Conservation (phyloP, 2,888 invertebrate species). For the Caenorhabditis sp. region DNA sequence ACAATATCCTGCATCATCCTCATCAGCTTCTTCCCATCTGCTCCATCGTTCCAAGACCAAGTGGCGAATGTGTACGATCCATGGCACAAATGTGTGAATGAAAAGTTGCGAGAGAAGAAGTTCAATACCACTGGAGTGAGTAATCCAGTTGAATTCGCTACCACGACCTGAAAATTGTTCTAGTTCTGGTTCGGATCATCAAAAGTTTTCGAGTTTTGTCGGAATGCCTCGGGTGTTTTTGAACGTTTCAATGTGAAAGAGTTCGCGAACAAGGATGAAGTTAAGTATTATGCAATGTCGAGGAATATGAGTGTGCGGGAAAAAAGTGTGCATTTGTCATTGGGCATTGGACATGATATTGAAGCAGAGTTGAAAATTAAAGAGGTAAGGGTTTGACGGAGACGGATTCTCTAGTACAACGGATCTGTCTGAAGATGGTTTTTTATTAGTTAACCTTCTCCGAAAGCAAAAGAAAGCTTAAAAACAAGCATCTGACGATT, state of each 20-base stretch:
- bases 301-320: not conserved
- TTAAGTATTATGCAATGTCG: not conserved
- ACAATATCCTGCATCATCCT: no score
- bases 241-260: not conserved
- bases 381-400: not conserved
- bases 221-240: not conserved
- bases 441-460: no score
- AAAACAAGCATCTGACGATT: no score
- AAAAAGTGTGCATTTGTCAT: not conserved
- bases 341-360: not conserved
- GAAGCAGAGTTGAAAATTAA: slow-evolving; percentile 3
- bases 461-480: no score
- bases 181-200: slow-evolving; percentile 1
- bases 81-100: not conserved
- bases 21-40: not conserved
- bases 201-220: not conserved
- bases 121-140: not conserved
- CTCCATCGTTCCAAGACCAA: not conserved
- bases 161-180: no score
- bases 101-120: not conserved
- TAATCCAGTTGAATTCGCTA: no score
- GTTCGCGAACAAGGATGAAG: not conserved
- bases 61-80: not conserved
- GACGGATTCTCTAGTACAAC: no score
- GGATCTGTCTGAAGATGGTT: no score